Evolutionary conservation across 2,888 invertebrate genomes (phyloP).

Genomic region (Orchesella flavescens): DNA sequence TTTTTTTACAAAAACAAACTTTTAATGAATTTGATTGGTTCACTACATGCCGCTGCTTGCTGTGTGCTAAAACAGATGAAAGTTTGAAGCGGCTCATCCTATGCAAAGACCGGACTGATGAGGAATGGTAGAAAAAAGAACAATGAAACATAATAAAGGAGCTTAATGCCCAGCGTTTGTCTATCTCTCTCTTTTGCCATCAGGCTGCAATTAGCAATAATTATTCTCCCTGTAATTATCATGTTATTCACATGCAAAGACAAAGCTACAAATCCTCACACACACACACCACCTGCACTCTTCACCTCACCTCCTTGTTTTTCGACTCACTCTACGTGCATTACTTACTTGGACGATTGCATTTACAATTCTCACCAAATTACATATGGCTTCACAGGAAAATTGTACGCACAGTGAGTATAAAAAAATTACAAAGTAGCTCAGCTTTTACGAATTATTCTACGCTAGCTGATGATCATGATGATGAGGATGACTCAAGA

Average conservation of each 20-base stretch:
- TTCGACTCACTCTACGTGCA: neutral
- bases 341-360: neutral
- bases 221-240: constrained; percentile 63
- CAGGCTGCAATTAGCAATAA: constrained; percentile 62
- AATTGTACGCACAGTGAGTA: neutral
- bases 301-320: constrained; percentile 35
- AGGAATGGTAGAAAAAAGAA: constrained; percentile 41
- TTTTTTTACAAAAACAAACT: no score
- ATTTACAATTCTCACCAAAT: neutral
- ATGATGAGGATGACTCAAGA: constrained; percentile 22
- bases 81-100: no score
- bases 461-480: neutral
- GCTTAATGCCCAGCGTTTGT: neutral
- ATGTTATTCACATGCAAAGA: constrained; percentile 64
- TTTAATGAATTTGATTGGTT: no score
- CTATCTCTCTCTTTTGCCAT: constrained; percentile 36
- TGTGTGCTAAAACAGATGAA: no score
- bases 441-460: no score
- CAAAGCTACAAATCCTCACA: constrained; percentile 52
- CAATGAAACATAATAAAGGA: constrained; percentile 35
- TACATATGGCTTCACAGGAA: constrained; percentile 11
- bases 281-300: constrained; percentile 54
- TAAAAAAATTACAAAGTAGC: neutral
- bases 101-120: neutral
- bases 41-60: no score